phyloP scores from a whole-genome alignment of 2,888 invertebrate species.

The Cactoblastis cactorum region DNA sequence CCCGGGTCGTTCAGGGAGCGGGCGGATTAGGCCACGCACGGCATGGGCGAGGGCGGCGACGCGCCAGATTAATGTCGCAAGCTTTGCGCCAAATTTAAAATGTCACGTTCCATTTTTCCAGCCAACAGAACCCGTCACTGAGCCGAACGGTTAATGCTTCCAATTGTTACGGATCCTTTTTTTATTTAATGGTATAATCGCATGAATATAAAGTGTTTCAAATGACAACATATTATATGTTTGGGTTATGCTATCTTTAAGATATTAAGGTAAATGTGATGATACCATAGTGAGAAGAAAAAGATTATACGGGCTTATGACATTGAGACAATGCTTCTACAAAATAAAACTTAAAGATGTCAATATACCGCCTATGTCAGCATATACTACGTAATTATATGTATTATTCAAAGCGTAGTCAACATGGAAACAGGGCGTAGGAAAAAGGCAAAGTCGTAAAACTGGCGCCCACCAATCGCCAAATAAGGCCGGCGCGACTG shows the following conservation, averaged over 20 bases:
- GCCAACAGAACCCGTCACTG: slow-evolving; percentile 59
- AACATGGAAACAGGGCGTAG: slow-evolving; percentile 66
- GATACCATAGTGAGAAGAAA: too few relatives aligned
- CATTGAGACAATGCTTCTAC: slow-evolving; percentile 43
- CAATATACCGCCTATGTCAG: slow-evolving; percentile 49
- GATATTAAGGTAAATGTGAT: background rate
- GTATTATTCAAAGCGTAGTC: slow-evolving; percentile 59
- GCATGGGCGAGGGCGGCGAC: slow-evolving; percentile 67
- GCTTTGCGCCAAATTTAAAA: slow-evolving; percentile 75
- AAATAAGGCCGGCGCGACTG: slow-evolving; percentile 74
- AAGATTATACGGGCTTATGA: slow-evolving; percentile 14
- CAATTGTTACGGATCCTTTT: slow-evolving; percentile 46
- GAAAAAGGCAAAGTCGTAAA: slow-evolving; percentile 77
- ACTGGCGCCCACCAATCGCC: slow-evolving; percentile 77
- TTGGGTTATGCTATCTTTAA: background rate
- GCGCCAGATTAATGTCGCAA: slow-evolving; percentile 73
- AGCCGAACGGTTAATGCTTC: slow-evolving; percentile 52
- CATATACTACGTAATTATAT: slow-evolving; percentile 49
- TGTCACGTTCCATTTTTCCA: slow-evolving; percentile 75
- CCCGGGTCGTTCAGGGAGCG: slow-evolving; percentile 65
- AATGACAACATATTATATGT: background rate
- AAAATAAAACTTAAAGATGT: slow-evolving; percentile 45
- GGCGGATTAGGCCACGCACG: slow-evolving; percentile 72
- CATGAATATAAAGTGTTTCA: slow-evolving; percentile 2
- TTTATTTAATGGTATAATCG: slow-evolving; percentile 26